Base-by-base conservation (phyloP, 2,888 invertebrate genomes). In the Crocallis elinguaria region DNA sequence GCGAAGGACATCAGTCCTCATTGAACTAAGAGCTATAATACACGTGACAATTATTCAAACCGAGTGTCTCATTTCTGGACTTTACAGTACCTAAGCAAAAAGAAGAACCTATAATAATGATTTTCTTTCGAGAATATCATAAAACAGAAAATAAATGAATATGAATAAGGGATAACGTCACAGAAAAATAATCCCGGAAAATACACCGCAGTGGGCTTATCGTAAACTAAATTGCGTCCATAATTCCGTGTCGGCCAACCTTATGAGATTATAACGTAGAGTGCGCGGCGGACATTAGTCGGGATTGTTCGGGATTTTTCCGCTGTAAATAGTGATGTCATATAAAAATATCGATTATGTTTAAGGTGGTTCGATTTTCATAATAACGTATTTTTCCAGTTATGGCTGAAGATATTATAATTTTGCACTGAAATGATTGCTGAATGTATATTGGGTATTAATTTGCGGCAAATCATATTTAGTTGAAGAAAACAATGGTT, bases 161-260 rank as follows among this genome's bases (percentile, higher is more conserved):
- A 27, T 27, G 29, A 41, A 27, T n/a, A 27, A 16, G 11, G 25
- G 19, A 13, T 41, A 49, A 41, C 49, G 30, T 32, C 0, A 27
- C 32, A 48, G 25, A 30, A 25, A 62, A 57, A 42, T 44, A 42
- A 59, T 53, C 49, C 57, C 49, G 44, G 49, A 42, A 50, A 57
- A 17, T n/a, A 37, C 13, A 7, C 29, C 29, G 30, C 50, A 49
- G 39, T 48, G 45, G 41, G 57, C 54, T 52, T 57, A 58, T 38
- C 56, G 52, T 61, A 55, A 57, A 63, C 57, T 56, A 61, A 61
- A 65, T 52, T 51, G 49, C 32, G 50, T 23, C 49, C 50, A 56
- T 61, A 44, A 63, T 57, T 60, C 48, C 16, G 53, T 38, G 44
- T 39, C 57, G 36, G 27, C 46, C 21, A 30, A 21, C 48, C 48